Conservation (phyloP, 1,140 invertebrate species). For the Tetragnatha versicolor region DNA sequence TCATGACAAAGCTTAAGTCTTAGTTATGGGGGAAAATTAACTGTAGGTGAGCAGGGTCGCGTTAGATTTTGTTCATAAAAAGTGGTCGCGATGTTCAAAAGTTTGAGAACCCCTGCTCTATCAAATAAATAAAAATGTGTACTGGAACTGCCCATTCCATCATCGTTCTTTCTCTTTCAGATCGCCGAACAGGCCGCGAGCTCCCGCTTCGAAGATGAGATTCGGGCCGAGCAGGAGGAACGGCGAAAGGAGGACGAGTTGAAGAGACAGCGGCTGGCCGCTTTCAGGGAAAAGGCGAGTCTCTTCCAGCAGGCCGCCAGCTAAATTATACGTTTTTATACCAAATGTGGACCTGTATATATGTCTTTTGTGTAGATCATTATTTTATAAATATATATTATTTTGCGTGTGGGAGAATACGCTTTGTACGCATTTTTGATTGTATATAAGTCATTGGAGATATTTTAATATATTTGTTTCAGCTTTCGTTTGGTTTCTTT, state of each 20-base stretch:
- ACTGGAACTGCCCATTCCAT: not conserved
- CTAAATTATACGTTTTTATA: not conserved
- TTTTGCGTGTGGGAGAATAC: not conserved
- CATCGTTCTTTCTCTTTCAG: conserved; percentile 62
- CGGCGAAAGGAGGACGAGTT: conserved; percentile 80
- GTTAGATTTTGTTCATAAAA: too few species aligned
- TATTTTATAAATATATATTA: conserved; percentile 12
- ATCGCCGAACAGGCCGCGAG: conserved; percentile 80
- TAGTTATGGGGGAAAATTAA: too few species aligned
- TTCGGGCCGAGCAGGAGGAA: conserved; percentile 85
- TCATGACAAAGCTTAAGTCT: too few species aligned
- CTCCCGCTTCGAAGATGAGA: conserved; percentile 87
- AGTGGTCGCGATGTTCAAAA: too few species aligned
- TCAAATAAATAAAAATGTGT: too few species aligned
- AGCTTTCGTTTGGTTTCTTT: not conserved
- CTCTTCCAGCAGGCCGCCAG: conserved; percentile 69
- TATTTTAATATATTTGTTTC: conserved; percentile 40
- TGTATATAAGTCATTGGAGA: conserved; percentile 26
- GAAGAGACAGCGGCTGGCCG: conserved; percentile 74
- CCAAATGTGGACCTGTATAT: not conserved
- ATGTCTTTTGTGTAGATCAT: conserved; percentile 13
- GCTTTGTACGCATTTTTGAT: conserved; percentile 1
- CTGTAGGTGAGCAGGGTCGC: too few species aligned
- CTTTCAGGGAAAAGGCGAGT: conserved; percentile 83
- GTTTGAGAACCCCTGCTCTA: too few species aligned